Evolutionary conservation across 1,140 invertebrate species (phyloP).

Genomic region (Eulimnadia texana): DNA sequence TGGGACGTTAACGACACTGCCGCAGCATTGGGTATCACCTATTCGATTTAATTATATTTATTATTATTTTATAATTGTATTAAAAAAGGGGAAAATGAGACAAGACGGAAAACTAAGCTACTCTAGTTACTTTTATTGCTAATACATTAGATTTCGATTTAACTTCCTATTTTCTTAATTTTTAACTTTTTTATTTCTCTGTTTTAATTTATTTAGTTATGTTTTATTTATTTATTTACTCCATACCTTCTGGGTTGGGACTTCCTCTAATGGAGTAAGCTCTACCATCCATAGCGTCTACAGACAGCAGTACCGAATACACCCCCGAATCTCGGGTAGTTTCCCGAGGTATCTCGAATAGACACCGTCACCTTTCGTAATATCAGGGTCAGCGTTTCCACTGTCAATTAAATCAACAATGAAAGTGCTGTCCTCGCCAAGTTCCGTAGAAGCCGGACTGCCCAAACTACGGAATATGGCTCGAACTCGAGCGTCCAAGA

Average conservation of each 20-base stretch:
- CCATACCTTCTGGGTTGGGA: conserved; percentile 24
- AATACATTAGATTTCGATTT: too few relatives aligned
- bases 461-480: too few relatives aligned
- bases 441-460: too few relatives aligned
- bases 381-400: conserved; percentile 47
- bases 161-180: too few relatives aligned
- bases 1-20: conserved; percentile 9
- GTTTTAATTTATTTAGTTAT: conserved; percentile 25
- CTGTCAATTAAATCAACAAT: conserved; percentile 29
- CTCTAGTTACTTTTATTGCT: too few relatives aligned
- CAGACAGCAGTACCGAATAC: conserved; percentile 26
- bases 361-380: conserved; percentile 45
- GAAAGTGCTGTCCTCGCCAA: too few relatives aligned
- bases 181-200: too few relatives aligned
- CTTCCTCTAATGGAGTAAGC: conserved; percentile 30
- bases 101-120: too few relatives aligned
- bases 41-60: not conserved
- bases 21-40: conserved; percentile 17
- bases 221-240: conserved; percentile 26
- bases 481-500: not conserved
- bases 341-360: conserved; percentile 45
- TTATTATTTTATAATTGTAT: not conserved
- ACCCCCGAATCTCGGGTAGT: conserved; percentile 30
- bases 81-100: too few relatives aligned
- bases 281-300: conserved; percentile 17